Percentiles rank a stretch among this genome's conserved stretches.
Conservation (phyloP, 2,113 vertebrate species). For the Merops nubicus region DNA sequence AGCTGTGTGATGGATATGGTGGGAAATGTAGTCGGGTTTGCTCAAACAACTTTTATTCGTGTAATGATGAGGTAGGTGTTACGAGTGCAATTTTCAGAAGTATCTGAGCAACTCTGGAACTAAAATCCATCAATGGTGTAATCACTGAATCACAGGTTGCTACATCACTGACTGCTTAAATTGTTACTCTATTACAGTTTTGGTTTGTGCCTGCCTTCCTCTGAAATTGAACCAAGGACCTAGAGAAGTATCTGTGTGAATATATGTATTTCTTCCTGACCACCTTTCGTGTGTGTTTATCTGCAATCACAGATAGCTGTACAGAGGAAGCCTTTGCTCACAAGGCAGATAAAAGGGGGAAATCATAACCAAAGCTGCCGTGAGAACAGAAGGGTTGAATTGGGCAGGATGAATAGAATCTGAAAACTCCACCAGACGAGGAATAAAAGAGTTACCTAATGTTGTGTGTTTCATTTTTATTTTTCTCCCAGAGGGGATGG, state of each 20-base stretch:
- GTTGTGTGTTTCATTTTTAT: not conserved
- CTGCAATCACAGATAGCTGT: not conserved
- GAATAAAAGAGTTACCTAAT: not conserved
- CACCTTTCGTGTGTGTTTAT: not conserved
- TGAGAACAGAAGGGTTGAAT: not conserved
- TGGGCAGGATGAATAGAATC: not conserved
- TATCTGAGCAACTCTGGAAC: not conserved
- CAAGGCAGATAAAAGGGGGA: not conserved
- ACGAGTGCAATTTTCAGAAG: not conserved
- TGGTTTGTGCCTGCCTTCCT: not conserved
- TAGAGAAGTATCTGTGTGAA: not conserved
- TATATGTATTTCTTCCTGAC: not conserved
- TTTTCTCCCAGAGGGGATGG: accelerated
- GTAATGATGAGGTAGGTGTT: not conserved
- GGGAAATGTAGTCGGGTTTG: not conserved
- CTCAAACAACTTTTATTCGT: not conserved
- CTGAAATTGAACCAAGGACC: not conserved
- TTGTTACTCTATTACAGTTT: not conserved
- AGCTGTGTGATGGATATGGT: not conserved
- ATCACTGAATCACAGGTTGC: not conserved
- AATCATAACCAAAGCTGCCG: not conserved
- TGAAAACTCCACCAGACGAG: not conserved
- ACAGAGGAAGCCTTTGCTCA: not conserved
- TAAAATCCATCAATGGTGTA: not conserved
- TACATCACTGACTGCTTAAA: not conserved